These are phyloP conservation scores for Brachypteracias leptosomus DNA, from an alignment of 2,113 vertebrate species.

Conservation along the genomic window DNA sequence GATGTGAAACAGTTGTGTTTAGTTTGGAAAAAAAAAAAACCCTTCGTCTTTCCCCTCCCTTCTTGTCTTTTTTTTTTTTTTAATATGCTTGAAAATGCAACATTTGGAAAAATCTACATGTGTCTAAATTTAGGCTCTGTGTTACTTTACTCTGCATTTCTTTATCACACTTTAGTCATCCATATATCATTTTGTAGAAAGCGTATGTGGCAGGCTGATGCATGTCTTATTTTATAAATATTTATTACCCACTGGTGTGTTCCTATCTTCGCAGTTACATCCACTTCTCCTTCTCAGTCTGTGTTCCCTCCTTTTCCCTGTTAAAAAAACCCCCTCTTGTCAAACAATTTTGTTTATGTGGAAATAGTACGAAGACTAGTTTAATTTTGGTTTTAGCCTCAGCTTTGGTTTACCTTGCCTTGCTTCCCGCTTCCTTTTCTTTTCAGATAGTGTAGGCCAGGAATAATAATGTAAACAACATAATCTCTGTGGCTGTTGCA, in stretches of 20 bases:
- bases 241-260: slow-evolving; percentile 67
- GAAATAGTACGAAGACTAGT: background rate
- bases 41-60: background rate
- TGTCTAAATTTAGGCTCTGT: slow-evolving; percentile 50
- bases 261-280: slow-evolving; percentile 69
- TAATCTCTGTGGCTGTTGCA: background rate
- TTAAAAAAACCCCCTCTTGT: background rate
- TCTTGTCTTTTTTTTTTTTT: background rate
- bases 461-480: slow-evolving; percentile 30
- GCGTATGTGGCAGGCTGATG: slow-evolving; percentile 59
- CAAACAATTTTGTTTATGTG: slow-evolving; percentile 37
- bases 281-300: slow-evolving; percentile 17
- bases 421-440: background rate
- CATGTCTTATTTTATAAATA: slow-evolving; percentile 76
- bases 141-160: slow-evolving; percentile 67
- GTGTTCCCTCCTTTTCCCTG: background rate
- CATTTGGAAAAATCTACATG: slow-evolving; percentile 44
- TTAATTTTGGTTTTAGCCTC: slow-evolving; percentile 29
- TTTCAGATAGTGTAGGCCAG: background rate
- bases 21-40: background rate
- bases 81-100: background rate
- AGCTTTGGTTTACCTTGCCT: slow-evolving; percentile 51
- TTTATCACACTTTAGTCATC: slow-evolving; percentile 66
- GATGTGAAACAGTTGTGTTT: slow-evolving; percentile 20
- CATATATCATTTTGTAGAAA: slow-evolving; percentile 59